Conservation (phyloP, 2,888 invertebrate genomes). For the Dryadula phaetusa region DNA sequence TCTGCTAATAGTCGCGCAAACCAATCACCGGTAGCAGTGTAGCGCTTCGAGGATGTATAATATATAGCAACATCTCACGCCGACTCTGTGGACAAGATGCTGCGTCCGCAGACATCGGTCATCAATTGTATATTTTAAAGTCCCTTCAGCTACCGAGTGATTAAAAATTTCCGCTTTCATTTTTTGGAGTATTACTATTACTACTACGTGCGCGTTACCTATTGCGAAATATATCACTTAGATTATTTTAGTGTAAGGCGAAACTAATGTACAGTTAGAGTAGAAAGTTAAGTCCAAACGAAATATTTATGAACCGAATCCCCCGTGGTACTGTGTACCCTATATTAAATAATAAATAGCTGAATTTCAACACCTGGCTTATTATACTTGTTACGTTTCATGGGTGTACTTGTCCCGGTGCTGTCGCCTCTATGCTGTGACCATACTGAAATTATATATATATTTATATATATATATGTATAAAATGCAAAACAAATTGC, state of each 20-base stretch:
- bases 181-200: slow-evolving; percentile 60
- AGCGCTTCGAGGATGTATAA: slow-evolving; percentile 71
- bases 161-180: slow-evolving; percentile 64
- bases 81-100: slow-evolving; percentile 68
- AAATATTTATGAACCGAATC: slow-evolving; percentile 79
- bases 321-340: slow-evolving; percentile 78
- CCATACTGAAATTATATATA: slow-evolving; percentile 51
- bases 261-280: slow-evolving; percentile 86
- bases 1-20: slow-evolving; percentile 67
- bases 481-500: slow-evolving; percentile 11
- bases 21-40: slow-evolving; percentile 75
- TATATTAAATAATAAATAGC: slow-evolving; percentile 54
- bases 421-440: slow-evolving; percentile 64
- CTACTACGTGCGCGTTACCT: slow-evolving; percentile 74
- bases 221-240: slow-evolving; percentile 69
- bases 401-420: slow-evolving; percentile 69
- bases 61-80: slow-evolving; percentile 65
- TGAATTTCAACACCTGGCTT: slow-evolving; percentile 75
- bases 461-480: slow-evolving; percentile 5
- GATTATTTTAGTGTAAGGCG: slow-evolving; percentile 85
- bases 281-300: slow-evolving; percentile 84
- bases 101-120: slow-evolving; percentile 70
- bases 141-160: slow-evolving; percentile 74
- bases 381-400: slow-evolving; percentile 66
- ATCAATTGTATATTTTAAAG: slow-evolving; percentile 62